phyloP scores from a whole-genome alignment of 2,113 vertebrate genomes.

The Syngnathus scovelli region DNA sequence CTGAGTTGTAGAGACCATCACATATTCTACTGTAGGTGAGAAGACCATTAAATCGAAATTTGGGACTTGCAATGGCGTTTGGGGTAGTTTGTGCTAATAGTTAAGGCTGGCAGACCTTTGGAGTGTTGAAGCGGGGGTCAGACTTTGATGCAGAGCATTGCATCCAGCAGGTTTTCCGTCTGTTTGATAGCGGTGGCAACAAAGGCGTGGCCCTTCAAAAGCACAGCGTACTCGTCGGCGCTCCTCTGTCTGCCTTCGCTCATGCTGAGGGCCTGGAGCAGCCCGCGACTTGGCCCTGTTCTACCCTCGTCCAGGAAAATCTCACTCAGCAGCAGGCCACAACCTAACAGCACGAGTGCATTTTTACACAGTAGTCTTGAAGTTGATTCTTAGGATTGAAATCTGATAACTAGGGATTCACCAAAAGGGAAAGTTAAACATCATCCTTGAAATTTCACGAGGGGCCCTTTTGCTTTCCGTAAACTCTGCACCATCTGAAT shows the following conservation, averaged over 20 bases:
- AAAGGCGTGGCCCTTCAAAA: slow-evolving; percentile 77
- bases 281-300: slow-evolving; percentile 63
- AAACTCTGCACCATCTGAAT: no score
- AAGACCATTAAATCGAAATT: background rate
- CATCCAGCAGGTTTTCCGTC: slow-evolving; percentile 77
- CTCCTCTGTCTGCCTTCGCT: slow-evolving; percentile 79
- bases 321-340: slow-evolving; percentile 81
- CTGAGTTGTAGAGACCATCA: no score
- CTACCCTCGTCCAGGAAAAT: slow-evolving; percentile 76
- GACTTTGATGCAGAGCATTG: slow-evolving; percentile 73
- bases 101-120: background rate
- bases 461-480: no score
- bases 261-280: slow-evolving; percentile 84
- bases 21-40: no score
- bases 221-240: slow-evolving; percentile 69
- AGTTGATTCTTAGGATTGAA: background rate
- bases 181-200: slow-evolving; percentile 58
- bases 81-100: background rate
- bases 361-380: background rate
- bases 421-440: no score
- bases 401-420: background rate
- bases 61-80: background rate
- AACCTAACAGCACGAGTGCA: slow-evolving; percentile 60
- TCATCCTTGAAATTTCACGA: no score
- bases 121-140: slow-evolving; percentile 16